Conservation (phyloP, 2,113 vertebrate species). For the Hippopotamus amphibius region DNA sequence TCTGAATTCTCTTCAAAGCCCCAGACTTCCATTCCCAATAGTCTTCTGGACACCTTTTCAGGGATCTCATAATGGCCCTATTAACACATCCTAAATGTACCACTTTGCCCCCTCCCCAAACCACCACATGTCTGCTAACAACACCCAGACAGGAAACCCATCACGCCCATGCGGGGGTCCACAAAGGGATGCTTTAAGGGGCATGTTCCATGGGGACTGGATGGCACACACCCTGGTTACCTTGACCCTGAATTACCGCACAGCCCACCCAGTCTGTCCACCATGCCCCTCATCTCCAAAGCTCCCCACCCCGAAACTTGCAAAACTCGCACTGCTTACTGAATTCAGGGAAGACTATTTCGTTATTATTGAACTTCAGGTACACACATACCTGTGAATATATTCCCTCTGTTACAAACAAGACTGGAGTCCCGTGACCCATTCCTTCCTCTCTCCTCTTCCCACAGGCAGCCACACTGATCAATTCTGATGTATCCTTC, state of each 20-base stretch:
- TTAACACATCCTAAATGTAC: neutral
- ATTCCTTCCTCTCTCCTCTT: neutral
- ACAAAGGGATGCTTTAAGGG: neutral
- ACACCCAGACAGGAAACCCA: neutral
- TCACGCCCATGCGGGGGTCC: fast-evolving
- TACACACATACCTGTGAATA: too few species aligned
- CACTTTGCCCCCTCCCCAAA: neutral
- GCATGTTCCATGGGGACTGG: fast-evolving
- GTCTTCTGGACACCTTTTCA: neutral
- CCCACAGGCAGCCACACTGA: neutral
- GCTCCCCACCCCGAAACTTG: too few species aligned
- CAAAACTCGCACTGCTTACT: neutral
- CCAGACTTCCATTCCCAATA: neutral
- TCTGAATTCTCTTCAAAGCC: neutral
- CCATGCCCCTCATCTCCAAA: neutral
- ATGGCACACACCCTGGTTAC: neutral
- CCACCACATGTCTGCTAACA: neutral
- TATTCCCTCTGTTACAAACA: neutral
- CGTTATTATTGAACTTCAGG: fast-evolving
- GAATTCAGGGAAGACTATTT: neutral
- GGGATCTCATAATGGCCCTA: neutral
- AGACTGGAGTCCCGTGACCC: neutral
- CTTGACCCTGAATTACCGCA: neutral
- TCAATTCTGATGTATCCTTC: neutral
- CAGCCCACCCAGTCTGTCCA: neutral